Percentiles rank a stretch among this genome's conserved stretches.
These are phyloP conservation scores for Pheosia gnoma DNA, from an alignment of 2,888 invertebrate species.

Conservation along the genomic window DNA sequence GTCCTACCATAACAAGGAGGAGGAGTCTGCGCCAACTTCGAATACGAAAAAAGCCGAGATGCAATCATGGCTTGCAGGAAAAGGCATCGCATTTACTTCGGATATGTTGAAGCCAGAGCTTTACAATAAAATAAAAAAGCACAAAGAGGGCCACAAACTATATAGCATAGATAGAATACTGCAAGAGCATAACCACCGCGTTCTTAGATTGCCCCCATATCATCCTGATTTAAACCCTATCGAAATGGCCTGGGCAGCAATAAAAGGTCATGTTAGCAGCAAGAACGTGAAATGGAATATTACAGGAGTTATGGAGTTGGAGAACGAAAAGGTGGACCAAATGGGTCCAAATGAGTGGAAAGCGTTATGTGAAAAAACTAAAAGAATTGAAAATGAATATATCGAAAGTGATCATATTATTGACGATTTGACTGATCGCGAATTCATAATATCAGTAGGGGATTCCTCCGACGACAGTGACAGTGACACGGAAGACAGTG, in stretches of 20 bases:
- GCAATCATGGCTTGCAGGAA: no score
- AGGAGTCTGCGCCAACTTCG: no score
- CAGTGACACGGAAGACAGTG: conserved; percentile 2
- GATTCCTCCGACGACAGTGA: neutral
- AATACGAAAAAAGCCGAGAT: no score
- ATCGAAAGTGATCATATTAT: conserved; percentile 22
- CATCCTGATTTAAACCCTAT: no score
- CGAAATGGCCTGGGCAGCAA: no score
- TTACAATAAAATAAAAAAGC: neutral
- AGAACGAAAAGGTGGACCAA: conserved; percentile 13
- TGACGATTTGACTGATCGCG: conserved; percentile 18
- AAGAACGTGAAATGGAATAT: no score
- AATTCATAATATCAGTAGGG: no score
- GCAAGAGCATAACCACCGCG: no score
- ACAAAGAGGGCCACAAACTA: neutral
- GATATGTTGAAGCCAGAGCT: neutral
- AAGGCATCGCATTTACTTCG: no score
- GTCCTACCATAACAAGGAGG: no score
- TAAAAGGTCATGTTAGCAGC: no score
- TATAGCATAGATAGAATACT: neutral
- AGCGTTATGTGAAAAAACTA: conserved; percentile 18
- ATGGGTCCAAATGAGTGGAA: conserved; percentile 19
- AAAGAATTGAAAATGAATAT: conserved; percentile 22
- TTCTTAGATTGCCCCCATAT: no score
- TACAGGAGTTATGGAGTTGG: conserved; percentile 2